Conservation (phyloP, 30 jellyfish, hydroid and myxozoan genomes). For the Pelagia noctiluca region DNA sequence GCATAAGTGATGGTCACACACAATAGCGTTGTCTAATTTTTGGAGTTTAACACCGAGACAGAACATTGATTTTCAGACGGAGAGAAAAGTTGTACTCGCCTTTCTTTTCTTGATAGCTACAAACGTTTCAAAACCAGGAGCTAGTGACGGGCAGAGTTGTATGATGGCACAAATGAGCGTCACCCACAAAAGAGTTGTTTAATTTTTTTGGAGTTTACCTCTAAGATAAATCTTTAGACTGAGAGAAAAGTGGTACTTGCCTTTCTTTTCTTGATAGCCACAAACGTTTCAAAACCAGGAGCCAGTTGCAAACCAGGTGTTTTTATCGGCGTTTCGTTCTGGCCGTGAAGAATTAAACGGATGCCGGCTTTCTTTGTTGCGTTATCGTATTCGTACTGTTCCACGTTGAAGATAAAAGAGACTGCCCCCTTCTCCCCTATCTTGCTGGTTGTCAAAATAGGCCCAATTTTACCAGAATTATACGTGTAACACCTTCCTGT, state of each 20-base stretch:
- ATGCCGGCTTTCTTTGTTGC: constrained; percentile 75
- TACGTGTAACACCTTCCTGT: constrained; percentile 86
- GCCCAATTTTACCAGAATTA: constrained; percentile 79
- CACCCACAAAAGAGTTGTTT: too few relatives aligned
- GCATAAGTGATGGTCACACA: too few relatives aligned
- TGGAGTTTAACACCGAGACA: too few relatives aligned
- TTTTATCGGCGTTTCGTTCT: constrained; percentile 89
- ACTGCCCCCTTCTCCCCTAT: constrained; percentile 68
- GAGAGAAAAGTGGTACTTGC: constrained; percentile 26
- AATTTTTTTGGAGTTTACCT: too few relatives aligned
- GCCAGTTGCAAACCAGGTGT: constrained; percentile 78
- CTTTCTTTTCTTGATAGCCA: constrained; percentile 77
- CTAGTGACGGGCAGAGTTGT: too few relatives aligned
- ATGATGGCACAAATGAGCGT: too few relatives aligned
- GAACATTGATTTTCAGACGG: too few relatives aligned
- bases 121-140: constrained; percentile 85
- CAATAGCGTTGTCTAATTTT: too few relatives aligned
- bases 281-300: constrained; percentile 81
- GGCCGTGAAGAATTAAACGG: constrained; percentile 86
- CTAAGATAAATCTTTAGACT: too few relatives aligned
- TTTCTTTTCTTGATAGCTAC: constrained; percentile 73
- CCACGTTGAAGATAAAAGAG: constrained; percentile 50
- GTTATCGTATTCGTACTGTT: constrained; percentile 87
- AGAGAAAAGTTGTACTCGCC: constrained; percentile 39
- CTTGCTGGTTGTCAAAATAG: constrained; percentile 45